These are phyloP conservation scores for Augochlorella aurata DNA, from an alignment of 2,888 invertebrate species.

Conservation along the genomic window DNA sequence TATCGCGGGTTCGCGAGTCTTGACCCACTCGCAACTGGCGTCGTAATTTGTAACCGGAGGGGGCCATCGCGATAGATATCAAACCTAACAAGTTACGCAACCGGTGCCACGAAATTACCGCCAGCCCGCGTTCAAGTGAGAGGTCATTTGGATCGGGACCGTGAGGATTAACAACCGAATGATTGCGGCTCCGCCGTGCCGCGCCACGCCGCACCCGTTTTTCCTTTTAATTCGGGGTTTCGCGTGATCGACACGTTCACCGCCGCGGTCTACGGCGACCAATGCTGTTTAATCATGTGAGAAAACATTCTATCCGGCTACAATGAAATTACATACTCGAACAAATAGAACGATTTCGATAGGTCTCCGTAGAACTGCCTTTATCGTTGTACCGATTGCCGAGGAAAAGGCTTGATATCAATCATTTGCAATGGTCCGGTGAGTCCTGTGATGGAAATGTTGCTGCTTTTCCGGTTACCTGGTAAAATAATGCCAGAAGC, in stretches of 20 bases:
- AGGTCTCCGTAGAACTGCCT: no score
- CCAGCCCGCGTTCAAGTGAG: conserved; percentile 3
- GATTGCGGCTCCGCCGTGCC: not conserved
- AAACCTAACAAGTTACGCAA: conserved; percentile 34
- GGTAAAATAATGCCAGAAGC: no score
- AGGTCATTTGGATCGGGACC: conserved; percentile 23
- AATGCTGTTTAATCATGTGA: not conserved
- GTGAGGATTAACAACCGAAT: conserved; percentile 17
- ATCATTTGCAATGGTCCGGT: no score
- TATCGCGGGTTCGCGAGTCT: conserved; percentile 55
- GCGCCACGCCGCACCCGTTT: not conserved
- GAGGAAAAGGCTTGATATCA: no score
- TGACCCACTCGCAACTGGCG: conserved; percentile 52
- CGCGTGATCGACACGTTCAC: not conserved
- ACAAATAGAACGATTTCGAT: no score
- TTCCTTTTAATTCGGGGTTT: not conserved
- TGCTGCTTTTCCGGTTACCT: no score
- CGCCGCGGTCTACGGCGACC: not conserved
- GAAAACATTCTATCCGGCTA: no score
- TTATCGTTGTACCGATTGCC: no score
- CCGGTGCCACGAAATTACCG: conserved; percentile 28
- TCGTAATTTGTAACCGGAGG: conserved; percentile 48
- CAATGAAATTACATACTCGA: no score
- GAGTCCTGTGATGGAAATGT: no score
- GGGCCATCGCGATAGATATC: conserved; percentile 33